phyloP scores from a whole-genome alignment of 92 coral and sea anemone species.

The Zoanthus sociatus region DNA sequence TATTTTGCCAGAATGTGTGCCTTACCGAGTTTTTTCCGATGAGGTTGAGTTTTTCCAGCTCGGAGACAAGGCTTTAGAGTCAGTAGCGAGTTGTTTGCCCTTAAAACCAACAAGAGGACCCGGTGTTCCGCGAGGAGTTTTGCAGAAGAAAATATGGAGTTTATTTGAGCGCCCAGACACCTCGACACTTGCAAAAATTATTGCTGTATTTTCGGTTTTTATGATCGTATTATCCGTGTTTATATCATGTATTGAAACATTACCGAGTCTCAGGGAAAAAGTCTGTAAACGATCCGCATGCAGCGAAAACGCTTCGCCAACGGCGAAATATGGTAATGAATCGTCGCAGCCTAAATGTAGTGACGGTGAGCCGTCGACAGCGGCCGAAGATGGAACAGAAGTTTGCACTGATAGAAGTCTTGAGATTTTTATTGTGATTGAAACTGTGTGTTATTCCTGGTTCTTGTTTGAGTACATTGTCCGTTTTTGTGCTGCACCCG shows the following conservation, averaged over 20 bases:
- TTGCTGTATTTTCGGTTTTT: conserved; percentile 80
- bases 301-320: conserved; percentile 33
- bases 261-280: conserved; percentile 62
- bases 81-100: conserved; percentile 80
- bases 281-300: conserved; percentile 53
- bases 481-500: conserved; percentile 89
- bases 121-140: conserved; percentile 48
- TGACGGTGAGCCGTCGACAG: conserved; percentile 3
- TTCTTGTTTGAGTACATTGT: conserved; percentile 87
- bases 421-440: conserved; percentile 73
- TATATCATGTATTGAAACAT: conserved; percentile 82
- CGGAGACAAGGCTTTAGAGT: conserved; percentile 92
- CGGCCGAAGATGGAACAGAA: neutral
- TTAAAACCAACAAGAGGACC: conserved; percentile 34
- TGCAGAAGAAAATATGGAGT: conserved; percentile 79
- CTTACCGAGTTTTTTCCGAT: conserved; percentile 84
- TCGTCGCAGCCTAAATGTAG: neutral
- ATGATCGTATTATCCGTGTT: conserved; percentile 80
- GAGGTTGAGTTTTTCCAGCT: conserved; percentile 95
- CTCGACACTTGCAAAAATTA: conserved; percentile 72
- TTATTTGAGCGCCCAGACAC: conserved; percentile 94
- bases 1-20: conserved; percentile 87
- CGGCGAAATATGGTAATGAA: conserved; percentile 11
- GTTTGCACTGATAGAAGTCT: conserved; percentile 41
- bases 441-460: conserved; percentile 84